Conservation (phyloP, 2,797 vertebrate species). For the Bucorvus abyssinicus region DNA sequence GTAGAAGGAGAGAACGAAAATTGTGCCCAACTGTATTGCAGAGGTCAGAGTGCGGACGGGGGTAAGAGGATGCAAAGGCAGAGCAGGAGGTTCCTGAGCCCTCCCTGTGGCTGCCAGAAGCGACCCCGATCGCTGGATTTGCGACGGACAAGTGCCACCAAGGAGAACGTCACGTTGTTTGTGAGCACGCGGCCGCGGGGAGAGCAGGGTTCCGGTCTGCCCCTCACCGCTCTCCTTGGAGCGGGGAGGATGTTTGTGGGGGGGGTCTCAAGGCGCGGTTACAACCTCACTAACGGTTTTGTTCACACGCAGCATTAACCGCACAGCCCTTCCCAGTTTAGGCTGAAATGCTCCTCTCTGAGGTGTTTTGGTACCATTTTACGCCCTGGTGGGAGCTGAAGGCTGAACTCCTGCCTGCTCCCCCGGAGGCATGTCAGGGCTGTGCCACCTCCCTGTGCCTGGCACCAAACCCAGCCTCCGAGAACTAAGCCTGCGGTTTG, state of each 20-base stretch:
- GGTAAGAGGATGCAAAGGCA: neutral
- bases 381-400: neutral
- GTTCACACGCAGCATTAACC: neutral
- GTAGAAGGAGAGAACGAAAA: neutral
- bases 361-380: neutral
- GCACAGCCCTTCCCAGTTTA: neutral
- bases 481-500: neutral
- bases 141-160: neutral
- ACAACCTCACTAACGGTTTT: neutral
- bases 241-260: neutral
- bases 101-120: neutral
- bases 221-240: neutral
- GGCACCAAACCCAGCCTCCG: neutral
- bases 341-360: neutral
- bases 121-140: neutral
- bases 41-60: neutral
- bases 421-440: fast-evolving
- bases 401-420: neutral
- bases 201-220: neutral
- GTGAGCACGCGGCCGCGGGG: neutral
- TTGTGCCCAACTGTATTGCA: neutral
- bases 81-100: neutral
- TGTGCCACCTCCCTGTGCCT: neutral
- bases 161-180: neutral
- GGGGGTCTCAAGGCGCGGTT: neutral